phyloP scores from a whole-genome alignment of 2,797 vertebrate genomes.

The Myotis daubentonii region DNA sequence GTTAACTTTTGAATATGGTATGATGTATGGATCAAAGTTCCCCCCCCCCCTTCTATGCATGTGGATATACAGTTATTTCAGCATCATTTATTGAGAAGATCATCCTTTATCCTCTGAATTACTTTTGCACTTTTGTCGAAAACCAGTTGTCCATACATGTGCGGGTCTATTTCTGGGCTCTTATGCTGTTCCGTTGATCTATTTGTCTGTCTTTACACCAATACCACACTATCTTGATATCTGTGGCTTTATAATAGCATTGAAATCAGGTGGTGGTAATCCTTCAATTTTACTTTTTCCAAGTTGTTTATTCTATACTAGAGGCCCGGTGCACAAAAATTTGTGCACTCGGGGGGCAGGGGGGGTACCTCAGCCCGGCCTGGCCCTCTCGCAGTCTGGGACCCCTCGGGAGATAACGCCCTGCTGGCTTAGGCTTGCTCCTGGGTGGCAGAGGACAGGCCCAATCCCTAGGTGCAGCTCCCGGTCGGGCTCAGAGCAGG shows the following conservation, averaged over 20 bases:
- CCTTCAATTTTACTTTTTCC: not conserved
- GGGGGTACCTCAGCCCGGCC: too few relatives aligned
- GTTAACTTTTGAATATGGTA: not conserved
- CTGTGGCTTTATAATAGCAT: not conserved
- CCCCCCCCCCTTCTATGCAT: not conserved
- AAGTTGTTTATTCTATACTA: not conserved
- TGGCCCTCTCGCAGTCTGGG: too few relatives aligned
- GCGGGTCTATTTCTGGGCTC: not conserved
- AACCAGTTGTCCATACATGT: not conserved
- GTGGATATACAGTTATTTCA: not conserved
- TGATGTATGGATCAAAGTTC: not conserved
- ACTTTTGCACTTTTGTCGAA: not conserved
- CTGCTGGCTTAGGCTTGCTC: too few relatives aligned
- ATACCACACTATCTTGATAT: too few relatives aligned
- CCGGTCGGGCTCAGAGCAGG: too few relatives aligned
- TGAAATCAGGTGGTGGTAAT: not conserved
- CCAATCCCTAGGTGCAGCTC: too few relatives aligned
- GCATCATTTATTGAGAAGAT: not conserved
- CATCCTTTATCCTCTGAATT: too few relatives aligned
- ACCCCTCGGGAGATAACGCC: too few relatives aligned
- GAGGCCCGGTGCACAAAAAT: too few relatives aligned
- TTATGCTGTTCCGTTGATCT: not conserved
- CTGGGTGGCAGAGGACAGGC: too few relatives aligned
- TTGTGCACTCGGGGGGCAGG: too few relatives aligned
- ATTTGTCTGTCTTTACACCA: too few relatives aligned